Evolutionary conservation across 2,113 vertebrate genomes (phyloP), one percentile per base, ranked within the genome.

Genomic region (Callipepla californica): DNA sequence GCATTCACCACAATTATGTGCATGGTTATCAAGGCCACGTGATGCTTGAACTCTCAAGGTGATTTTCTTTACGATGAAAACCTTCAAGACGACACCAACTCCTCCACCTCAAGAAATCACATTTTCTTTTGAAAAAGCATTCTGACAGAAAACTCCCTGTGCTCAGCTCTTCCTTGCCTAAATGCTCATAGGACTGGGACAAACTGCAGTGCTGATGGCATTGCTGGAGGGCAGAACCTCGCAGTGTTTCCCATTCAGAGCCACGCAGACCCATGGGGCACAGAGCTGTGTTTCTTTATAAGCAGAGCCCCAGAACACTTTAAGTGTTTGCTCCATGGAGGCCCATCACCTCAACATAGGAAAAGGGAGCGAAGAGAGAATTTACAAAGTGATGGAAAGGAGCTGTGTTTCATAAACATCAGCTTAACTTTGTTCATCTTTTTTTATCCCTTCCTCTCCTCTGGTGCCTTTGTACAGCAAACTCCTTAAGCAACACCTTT

Each of bases 221-320:
- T 51, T 58, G 48, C 44, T 5, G 1, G 12, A 57, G 45, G 78
- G 58, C 40, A 90, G 69, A 44, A 23, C 8, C 48, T 26, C 59
- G 5, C 74, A 82, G n/a, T 23, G 1, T 11, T 47, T 47, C 47
- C 20, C 25, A 16, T 13, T 13, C 66, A 61, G 51, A 85, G 36
- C 44, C 40, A 1, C 66, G 20, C 7, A 1, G 3, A 0, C 17
- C 53, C 55, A 48, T 4, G 0, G 51, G 19, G 40, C 30, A 23
- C 2, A 16, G 36, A 36, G 36, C 36, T 36, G 36, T 36, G 36
- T 36, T 36, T 36, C 36, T 36, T 36, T 36, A 36, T 36, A 36
- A 36, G 36, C 36, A 36, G 36, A 36, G 36, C 36, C 36, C 36
- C 36, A 36, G 36, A 36, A 36, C 36, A 36, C 36, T 36, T 36